Evolutionary conservation across 2,797 vertebrate genomes (phyloP).

Genomic region (Anabacerthia variegaticeps): DNA sequence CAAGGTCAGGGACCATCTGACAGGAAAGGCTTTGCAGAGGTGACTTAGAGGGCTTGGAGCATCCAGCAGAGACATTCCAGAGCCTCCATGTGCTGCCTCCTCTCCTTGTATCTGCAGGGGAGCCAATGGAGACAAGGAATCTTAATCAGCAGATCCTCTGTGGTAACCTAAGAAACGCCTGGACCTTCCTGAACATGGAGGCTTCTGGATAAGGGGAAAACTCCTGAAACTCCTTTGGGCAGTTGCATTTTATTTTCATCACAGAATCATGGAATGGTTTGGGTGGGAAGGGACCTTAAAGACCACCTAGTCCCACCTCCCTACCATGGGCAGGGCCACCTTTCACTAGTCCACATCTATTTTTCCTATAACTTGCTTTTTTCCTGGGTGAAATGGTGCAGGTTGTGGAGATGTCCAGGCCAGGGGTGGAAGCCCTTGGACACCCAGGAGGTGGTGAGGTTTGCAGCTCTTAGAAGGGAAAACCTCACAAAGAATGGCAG

Average conservation of each 20-base stretch:
- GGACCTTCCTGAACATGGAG: not conserved
- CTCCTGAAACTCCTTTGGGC: not conserved
- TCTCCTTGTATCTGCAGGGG: not conserved
- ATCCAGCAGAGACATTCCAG: not conserved
- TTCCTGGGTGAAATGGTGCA: not conserved
- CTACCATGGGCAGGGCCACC: not conserved
- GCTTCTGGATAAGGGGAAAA: not conserved
- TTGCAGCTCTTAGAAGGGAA: not conserved
- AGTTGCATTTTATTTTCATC: not conserved
- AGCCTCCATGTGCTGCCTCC: not conserved
- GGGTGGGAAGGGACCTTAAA: not conserved
- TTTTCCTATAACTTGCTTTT: not conserved
- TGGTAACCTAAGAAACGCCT: not conserved
- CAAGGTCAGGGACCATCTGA: not conserved
- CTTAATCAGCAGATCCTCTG: not conserved
- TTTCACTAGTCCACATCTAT: not conserved
- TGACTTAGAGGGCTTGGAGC: not conserved
- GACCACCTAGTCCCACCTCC: not conserved
- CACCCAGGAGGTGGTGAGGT: not conserved
- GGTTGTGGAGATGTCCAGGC: not conserved
- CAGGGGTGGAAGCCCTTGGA: not conserved
- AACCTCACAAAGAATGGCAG: not conserved
- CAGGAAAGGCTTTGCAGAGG: not conserved
- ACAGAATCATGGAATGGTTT: not conserved
- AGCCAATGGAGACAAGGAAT: not conserved